Percentiles rank a stretch among this genome's conserved stretches.
Conservation (phyloP, 2,797 vertebrate genomes). For the Anomalospiza imberbis region DNA sequence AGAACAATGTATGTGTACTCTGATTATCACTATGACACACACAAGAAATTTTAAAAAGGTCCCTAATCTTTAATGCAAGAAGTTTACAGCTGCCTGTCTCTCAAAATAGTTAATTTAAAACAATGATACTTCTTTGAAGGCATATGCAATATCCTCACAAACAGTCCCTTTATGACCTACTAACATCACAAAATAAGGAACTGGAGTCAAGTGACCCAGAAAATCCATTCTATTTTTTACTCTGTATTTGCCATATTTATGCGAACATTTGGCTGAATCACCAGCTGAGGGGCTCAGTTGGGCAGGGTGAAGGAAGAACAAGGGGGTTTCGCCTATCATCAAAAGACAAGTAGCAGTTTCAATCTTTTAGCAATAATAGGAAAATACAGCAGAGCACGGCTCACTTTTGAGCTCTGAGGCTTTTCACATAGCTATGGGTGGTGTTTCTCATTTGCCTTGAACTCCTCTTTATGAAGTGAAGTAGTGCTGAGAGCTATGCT, state of each 20-base stretch:
- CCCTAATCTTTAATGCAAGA: neutral
- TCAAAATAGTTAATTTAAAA: neutral
- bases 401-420: neutral
- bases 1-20: rapidly evolving
- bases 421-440: neutral
- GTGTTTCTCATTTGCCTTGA: neutral
- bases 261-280: neutral
- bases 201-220: neutral
- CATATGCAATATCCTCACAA: neutral
- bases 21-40: neutral
- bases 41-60: neutral
- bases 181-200: neutral
- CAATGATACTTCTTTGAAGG: neutral
- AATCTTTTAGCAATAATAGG: neutral
- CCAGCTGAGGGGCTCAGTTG: neutral
- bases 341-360: neutral
- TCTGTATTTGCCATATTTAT: neutral
- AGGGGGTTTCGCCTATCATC: neutral
- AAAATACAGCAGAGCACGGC: neutral
- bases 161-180: neutral
- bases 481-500: neutral
- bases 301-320: neutral
- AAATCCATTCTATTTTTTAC: neutral
- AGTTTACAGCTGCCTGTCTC: neutral
- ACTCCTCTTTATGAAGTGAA: neutral